Conservation (phyloP, 1,140 invertebrate genomes). For the Drosophila parabipectinata region DNA sequence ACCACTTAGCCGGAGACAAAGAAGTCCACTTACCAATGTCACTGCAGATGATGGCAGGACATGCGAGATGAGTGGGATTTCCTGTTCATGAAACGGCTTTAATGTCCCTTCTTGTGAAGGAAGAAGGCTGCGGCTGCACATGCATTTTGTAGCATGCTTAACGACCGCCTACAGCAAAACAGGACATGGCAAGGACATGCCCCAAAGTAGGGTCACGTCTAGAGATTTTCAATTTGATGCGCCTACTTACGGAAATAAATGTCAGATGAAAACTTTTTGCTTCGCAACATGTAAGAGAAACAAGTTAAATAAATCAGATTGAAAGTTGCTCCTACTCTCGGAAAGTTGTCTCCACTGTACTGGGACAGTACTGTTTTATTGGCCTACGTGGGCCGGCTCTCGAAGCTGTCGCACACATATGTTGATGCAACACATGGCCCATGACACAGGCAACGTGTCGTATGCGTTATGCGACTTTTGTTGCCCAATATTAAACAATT, state of each 20-base stretch:
- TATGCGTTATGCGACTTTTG: slow-evolving; percentile 43
- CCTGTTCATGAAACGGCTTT: slow-evolving; percentile 19
- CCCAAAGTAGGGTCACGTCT: slow-evolving; percentile 49
- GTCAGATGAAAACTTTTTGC: background rate
- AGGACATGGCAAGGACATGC: slow-evolving; percentile 45
- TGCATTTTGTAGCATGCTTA: slow-evolving; percentile 70
- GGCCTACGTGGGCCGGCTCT: slow-evolving; percentile 42
- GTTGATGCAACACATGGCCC: slow-evolving; percentile 11
- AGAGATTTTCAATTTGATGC: slow-evolving; percentile 59
- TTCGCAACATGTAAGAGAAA: slow-evolving; percentile 8
- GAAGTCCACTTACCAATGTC: slow-evolving; percentile 56
- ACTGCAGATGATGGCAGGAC: slow-evolving; percentile 21
- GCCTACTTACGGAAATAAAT: slow-evolving; percentile 35
- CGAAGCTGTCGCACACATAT: slow-evolving; percentile 21
- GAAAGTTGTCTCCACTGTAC: slow-evolving; percentile 20
- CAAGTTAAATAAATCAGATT: slow-evolving; percentile 12
- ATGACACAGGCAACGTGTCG: slow-evolving; percentile 40
- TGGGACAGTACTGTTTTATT: slow-evolving; percentile 12
- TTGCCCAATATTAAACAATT: slow-evolving; percentile 35
- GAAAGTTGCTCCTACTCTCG: background rate
- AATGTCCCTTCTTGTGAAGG: slow-evolving; percentile 28
- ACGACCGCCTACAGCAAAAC: slow-evolving; percentile 60
- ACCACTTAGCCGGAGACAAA: slow-evolving; percentile 69
- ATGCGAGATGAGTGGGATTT: slow-evolving; percentile 19
- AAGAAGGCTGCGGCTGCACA: slow-evolving; percentile 40